A percentile compares a stretch with the other conserved stretches of the same genome.
These are phyloP conservation scores for Drosophila anomelani DNA, from an alignment of 2,888 invertebrate species.

Conservation along the genomic window DNA sequence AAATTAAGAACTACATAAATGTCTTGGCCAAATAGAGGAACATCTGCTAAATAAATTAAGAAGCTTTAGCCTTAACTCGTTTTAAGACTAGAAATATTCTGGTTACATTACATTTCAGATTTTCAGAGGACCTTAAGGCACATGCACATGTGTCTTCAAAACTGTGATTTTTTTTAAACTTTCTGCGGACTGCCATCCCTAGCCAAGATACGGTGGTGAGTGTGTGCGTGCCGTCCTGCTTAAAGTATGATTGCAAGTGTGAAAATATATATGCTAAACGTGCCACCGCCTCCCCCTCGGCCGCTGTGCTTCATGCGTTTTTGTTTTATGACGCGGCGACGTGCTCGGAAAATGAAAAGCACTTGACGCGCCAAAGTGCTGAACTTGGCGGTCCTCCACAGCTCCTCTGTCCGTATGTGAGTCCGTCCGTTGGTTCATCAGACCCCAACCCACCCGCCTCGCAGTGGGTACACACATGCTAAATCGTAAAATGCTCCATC, in stretches of 20 bases:
- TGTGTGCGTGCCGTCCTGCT: constrained; percentile 59
- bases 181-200: constrained; percentile 51
- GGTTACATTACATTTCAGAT: not conserved
- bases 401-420: not conserved
- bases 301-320: constrained; percentile 70
- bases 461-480: constrained; percentile 61
- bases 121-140: not conserved
- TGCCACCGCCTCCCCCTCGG: constrained; percentile 43
- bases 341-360: constrained; percentile 80
- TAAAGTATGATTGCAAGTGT: constrained; percentile 80
- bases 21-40: too few relatives aligned
- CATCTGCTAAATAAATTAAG: not conserved
- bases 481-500: constrained; percentile 75
- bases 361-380: constrained; percentile 78
- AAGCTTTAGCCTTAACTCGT: too few relatives aligned
- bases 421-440: constrained; percentile 29
- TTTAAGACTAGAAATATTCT: too few relatives aligned
- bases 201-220: constrained; percentile 20
- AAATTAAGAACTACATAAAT: too few relatives aligned
- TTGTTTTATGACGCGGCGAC: constrained; percentile 78
- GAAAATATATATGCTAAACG: constrained; percentile 80
- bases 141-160: not conserved
- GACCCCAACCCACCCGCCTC: constrained; percentile 6
- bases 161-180: constrained; percentile 8
- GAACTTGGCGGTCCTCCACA: constrained; percentile 67